These are phyloP conservation scores for Phyllotis vaccarum DNA, from an alignment of 2,797 vertebrate genomes.

Conservation along the genomic window DNA sequence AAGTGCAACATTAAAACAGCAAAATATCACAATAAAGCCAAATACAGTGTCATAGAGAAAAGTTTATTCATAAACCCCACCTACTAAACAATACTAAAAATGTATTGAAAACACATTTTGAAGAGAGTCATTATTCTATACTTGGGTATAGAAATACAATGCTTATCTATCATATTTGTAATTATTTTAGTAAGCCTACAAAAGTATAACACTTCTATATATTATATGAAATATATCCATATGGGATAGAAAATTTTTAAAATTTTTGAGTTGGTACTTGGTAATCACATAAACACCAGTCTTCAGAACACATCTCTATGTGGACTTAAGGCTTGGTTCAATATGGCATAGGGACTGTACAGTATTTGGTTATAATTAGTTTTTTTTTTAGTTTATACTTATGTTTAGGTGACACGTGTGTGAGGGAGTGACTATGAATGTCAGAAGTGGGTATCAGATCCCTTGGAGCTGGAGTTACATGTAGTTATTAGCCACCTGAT, in stretches of 20 bases:
- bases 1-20: background rate
- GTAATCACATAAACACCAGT: background rate
- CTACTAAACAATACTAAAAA: background rate
- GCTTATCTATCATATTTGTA: background rate
- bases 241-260: background rate
- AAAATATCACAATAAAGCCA: background rate
- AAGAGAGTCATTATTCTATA: background rate
- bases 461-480: background rate
- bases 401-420: background rate
- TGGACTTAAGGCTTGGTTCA: background rate
- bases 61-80: slow-evolving; percentile 27
- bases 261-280: background rate
- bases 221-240: background rate
- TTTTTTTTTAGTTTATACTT: background rate
- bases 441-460: background rate
- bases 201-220: background rate
- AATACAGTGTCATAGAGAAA: background rate
- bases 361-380: background rate
- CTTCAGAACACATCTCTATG: rapidly evolving
- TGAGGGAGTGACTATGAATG: background rate
- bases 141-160: slow-evolving; percentile 1
- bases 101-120: background rate
- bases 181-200: slow-evolving; percentile 24
- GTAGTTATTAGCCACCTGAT: background rate
- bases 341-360: background rate